Evolutionary conservation across 2,888 invertebrate species (phyloP), one percentile per base, ranked within the genome.

Genomic region (Mimas tiliae): DNA sequence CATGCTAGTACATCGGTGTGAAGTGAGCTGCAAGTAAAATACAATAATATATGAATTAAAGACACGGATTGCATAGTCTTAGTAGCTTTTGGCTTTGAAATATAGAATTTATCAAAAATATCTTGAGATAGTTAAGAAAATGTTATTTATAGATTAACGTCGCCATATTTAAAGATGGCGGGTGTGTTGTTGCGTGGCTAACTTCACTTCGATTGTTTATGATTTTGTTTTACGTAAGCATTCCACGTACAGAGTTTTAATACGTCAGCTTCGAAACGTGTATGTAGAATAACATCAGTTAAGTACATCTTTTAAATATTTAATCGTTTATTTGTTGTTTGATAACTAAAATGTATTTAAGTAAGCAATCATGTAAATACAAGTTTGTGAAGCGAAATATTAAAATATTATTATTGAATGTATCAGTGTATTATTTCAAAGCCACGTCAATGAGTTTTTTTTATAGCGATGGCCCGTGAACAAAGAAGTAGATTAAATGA

Each of bases 291-390:
- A 78, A 78, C 83, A 83, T 83, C 86, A 82, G 72, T 80, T 88
- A 90, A 91, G 89, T 91, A 90, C 90, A 91, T 81, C 81, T 80
- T 72, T 77, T 81, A 84, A 84, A 83, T 86, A 84, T 88, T 89
- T 85, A 52, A 83, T 85, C 83, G 75, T 85, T 82, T 85, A 83
- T 88, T 87, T 87, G 89, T 90, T 91, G 84, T 90, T 89, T 85
- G 82, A 81, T 86, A 76, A 82, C 83, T 85, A 81, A 82, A 83
- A 79, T 83, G 78, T 89, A 87, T 86, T 87, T 91, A 92, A 89
- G 89, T 88, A 86, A 85, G 82, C 84, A 82, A 89, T 90, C 89
- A 88, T 93, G 93, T 93, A 93, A 92, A 93, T 93, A 93, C 88
- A 91, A 90, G 86, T 90, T 91, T 90, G 88, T 90, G 89, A 88